Conservation (phyloP, 2,888 invertebrate genomes). For the Dolomedes plantarius region DNA sequence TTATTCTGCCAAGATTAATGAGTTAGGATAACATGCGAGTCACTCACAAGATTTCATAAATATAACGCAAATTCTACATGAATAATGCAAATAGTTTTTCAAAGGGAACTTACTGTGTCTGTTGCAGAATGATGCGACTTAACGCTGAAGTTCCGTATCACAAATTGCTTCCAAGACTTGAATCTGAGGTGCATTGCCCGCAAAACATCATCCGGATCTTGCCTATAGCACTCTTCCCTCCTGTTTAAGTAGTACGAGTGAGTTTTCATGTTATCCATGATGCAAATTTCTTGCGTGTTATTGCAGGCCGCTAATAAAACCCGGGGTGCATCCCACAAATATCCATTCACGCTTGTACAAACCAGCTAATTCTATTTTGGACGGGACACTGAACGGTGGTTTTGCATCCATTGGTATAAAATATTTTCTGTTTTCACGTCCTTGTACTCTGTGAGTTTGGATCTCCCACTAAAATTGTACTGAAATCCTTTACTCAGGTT, state of each 20-base stretch:
- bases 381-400: neutral
- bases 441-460: too few species aligned
- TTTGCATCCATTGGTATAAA: neutral
- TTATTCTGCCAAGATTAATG: too few species aligned
- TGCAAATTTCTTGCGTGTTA: neutral
- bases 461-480: too few species aligned
- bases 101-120: slow-evolving; percentile 66
- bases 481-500: too few species aligned
- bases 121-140: slow-evolving; percentile 42
- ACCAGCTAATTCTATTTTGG: neutral
- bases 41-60: too few species aligned
- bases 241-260: slow-evolving; percentile 26
- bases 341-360: slow-evolving; percentile 2
- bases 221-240: slow-evolving; percentile 49
- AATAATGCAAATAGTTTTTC: too few species aligned
- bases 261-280: slow-evolving; percentile 41
- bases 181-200: slow-evolving; percentile 48
- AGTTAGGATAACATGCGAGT: too few species aligned
- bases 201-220: slow-evolving; percentile 61
- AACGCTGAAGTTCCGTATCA: slow-evolving; percentile 46
- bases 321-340: neutral
- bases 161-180: slow-evolving; percentile 62
- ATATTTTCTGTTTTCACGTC: neutral
- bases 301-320: neutral
- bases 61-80: too few species aligned